Percentiles rank a stretch among this genome's conserved stretches.
phyloP scores from a whole-genome alignment of 2,888 invertebrate species.

The Aspidapion aeneum region DNA sequence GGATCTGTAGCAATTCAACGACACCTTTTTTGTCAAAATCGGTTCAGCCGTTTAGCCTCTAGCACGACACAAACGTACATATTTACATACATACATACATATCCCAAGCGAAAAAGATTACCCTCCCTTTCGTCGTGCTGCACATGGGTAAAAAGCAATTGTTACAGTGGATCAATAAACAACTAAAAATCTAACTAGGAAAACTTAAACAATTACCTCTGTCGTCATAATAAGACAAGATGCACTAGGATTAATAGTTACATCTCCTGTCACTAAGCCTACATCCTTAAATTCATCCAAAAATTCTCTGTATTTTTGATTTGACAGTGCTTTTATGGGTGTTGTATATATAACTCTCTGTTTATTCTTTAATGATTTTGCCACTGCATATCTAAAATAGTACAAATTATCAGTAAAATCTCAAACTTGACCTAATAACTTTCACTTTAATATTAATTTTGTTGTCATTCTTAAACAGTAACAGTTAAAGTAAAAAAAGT shows the following conservation, averaged over 20 bases:
- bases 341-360: slow-evolving; percentile 99
- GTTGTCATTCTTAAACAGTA: background rate
- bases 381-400: slow-evolving; percentile 80
- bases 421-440: too few relatives aligned
- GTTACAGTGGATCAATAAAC: too few relatives aligned
- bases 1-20: too few relatives aligned
- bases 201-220: slow-evolving; percentile 69
- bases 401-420: background rate
- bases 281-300: slow-evolving; percentile 97
- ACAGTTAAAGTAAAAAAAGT: background rate
- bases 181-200: too few relatives aligned
- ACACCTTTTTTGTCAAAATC: too few relatives aligned
- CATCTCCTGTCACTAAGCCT: slow-evolving; percentile 97
- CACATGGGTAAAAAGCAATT: too few relatives aligned
- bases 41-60: too few relatives aligned
- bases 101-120: too few relatives aligned
- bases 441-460: too few relatives aligned
- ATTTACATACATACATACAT: too few relatives aligned
- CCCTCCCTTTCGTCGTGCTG: too few relatives aligned
- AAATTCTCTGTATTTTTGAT: slow-evolving; percentile 98
- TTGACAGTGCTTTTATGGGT: slow-evolving; percentile 98
- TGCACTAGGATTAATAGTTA: slow-evolving; percentile 97
- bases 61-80: too few relatives aligned
- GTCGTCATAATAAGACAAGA: slow-evolving; percentile 99
- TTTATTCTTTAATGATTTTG: slow-evolving; percentile 87